phyloP scores from a whole-genome alignment of 1,140 invertebrate genomes.

The Drosophila sulfurigaster region DNA sequence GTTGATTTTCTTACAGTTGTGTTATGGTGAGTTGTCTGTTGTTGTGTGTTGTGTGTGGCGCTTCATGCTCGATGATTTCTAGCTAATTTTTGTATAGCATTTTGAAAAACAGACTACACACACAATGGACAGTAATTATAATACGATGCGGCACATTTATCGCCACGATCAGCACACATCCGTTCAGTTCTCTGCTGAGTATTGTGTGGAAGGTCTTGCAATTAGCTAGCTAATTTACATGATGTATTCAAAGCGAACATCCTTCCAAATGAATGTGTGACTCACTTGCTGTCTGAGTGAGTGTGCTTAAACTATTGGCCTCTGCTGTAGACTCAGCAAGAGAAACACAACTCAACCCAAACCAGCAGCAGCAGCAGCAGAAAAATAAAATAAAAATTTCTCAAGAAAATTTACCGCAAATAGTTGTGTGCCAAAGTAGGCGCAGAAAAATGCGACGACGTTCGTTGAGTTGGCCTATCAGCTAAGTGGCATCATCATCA shows the following conservation, averaged over 20 bases:
- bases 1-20: slow-evolving; percentile 70
- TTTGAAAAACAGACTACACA: slow-evolving; percentile 43
- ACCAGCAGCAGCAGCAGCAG: slow-evolving; percentile 1
- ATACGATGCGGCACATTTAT: slow-evolving; percentile 80
- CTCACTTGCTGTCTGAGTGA: not conserved
- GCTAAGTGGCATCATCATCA: slow-evolving; percentile 76
- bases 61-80: slow-evolving; percentile 79
- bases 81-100: slow-evolving; percentile 74
- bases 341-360: slow-evolving; percentile 12
- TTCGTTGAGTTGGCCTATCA: slow-evolving; percentile 65
- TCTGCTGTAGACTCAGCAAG: slow-evolving; percentile 24
- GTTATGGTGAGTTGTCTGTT: slow-evolving; percentile 2
- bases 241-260: slow-evolving; percentile 67
- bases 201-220: slow-evolving; percentile 42
- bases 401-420: slow-evolving; percentile 69
- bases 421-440: slow-evolving; percentile 74
- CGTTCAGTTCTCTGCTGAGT: slow-evolving; percentile 49
- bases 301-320: slow-evolving; percentile 39
- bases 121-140: slow-evolving; percentile 76
- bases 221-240: slow-evolving; percentile 77
- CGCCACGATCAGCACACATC: slow-evolving; percentile 74
- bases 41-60: slow-evolving; percentile 42
- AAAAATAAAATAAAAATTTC: slow-evolving; percentile 43
- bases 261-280: slow-evolving; percentile 47
- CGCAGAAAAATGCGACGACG: slow-evolving; percentile 72